Conservation (phyloP, 2,797 vertebrate genomes). For the Monodelphis domestica region DNA sequence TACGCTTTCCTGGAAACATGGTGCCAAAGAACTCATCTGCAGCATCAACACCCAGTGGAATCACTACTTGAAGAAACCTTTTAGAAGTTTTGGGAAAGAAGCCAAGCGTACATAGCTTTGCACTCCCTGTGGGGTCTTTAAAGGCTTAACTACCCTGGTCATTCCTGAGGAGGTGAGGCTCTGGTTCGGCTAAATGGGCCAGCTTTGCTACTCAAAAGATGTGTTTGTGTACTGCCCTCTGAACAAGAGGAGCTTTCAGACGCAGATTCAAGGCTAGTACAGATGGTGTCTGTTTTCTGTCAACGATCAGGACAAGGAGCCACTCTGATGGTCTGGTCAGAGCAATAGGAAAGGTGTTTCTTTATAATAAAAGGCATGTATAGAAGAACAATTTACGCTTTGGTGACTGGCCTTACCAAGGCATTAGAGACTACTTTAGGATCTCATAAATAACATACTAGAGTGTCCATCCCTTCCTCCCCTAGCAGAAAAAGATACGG, state of each 20-base stretch:
- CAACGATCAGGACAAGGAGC: not conserved
- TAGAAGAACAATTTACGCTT: not conserved
- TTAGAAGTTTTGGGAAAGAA: not conserved
- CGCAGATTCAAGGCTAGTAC: not conserved
- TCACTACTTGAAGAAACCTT: not conserved
- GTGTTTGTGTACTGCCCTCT: not conserved
- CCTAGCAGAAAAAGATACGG: not conserved
- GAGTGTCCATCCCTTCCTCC: not conserved
- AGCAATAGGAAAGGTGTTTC: not conserved
- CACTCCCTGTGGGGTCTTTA: not conserved
- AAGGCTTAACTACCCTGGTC: not conserved
- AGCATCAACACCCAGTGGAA: not conserved
- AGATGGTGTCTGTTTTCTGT: not conserved
- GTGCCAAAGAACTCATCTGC: not conserved
- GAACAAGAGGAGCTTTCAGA: not conserved
- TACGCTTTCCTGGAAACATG: not conserved
- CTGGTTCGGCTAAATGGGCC: not conserved
- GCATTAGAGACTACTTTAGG: not conserved
- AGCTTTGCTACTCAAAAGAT: not conserved
- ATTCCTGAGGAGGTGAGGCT: not conserved
- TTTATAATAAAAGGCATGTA: not conserved
- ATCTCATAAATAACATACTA: not conserved
- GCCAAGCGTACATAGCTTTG: not conserved
- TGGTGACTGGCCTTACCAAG: not conserved
- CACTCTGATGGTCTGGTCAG: not conserved